Percentiles rank a stretch among this genome's conserved stretches.
phyloP scores from a whole-genome alignment of 2,113 vertebrate species.

The Suncus etruscus region DNA sequence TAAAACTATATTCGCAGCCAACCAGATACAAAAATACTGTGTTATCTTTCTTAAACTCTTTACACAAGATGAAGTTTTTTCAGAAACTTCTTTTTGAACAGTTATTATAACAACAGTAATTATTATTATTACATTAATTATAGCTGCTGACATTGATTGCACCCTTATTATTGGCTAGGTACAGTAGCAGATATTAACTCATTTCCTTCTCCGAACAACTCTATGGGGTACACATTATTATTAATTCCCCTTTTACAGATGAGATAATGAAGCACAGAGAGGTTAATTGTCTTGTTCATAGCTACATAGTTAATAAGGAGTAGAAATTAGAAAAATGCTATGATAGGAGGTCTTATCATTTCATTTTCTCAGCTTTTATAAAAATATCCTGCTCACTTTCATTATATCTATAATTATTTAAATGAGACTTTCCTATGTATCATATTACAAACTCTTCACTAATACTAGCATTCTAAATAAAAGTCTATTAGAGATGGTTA shows the following conservation, averaged over 20 bases:
- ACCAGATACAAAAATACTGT: background rate
- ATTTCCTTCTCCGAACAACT: background rate
- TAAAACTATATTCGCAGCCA: slow-evolving; percentile 15
- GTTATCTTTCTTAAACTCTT: slow-evolving; percentile 33
- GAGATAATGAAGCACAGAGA: slow-evolving; percentile 9
- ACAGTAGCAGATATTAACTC: background rate
- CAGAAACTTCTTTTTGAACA: slow-evolving; percentile 7
- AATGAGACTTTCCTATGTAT: background rate
- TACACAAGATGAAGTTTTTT: slow-evolving; percentile 8
- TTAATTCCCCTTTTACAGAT: background rate
- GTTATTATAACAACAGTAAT: background rate
- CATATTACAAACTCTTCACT: background rate
- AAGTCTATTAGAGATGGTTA: background rate
- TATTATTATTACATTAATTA: slow-evolving; percentile 42
- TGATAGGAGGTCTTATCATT: background rate
- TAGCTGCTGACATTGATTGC: background rate
- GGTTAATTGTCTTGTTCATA: background rate
- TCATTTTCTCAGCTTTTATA: slow-evolving; percentile 8
- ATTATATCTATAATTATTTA: background rate
- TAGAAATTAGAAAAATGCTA: background rate
- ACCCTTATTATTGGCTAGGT: background rate
- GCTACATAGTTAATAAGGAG: background rate
- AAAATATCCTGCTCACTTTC: background rate
- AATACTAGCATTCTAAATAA: background rate
- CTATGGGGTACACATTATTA: background rate